Base-by-base conservation (phyloP, 2,888 invertebrate genomes). In the Monochamus alternatus region DNA sequence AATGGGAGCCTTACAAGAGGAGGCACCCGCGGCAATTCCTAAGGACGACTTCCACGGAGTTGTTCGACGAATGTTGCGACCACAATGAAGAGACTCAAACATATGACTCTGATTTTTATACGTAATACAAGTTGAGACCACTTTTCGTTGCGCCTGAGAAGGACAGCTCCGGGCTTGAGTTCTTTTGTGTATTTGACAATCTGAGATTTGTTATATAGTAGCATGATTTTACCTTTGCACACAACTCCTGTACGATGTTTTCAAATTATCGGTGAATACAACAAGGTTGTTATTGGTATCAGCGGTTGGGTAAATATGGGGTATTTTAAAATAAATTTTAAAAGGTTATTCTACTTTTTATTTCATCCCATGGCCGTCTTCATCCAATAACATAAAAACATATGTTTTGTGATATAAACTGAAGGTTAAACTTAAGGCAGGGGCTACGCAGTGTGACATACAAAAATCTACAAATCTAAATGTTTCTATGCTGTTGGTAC, bases 1-100 rank as follows among this genome's bases (percentile, higher is more conserved):
- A 91, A 87, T 92, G 92, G 92, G 91, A 92, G 86, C 91, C 92
- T 75, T 92, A 91, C 87, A 90, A 89, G 83, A 87, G 91, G 84
- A 89, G 91, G 82, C 89, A 90, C 87, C 91, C 92, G 85, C 91
- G 91, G 87, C 90, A 88, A 64, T 85, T 83, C 80, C 80, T 82
- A 69, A 88, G 87, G 88, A 75, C 74, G 62, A 47, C 73, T 67
- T 70, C 73, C 43, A 65, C 63, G 70, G 75, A 71, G 62, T 55
- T 65, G 52, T 58, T 47, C 60, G 44, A 31, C 58, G 44, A 69
- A 65, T 60, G 73, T 55, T 75, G 74, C 69, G 76, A 75, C 52
- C 70, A 75, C 52, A 70, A 90, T 90, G 5, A 90, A 83, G 74
- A 90, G 81, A 87, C 87, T 81, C 87, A 87, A 81, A 86, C 86